A percentile compares a stretch with the other conserved stretches of the same genome.
Conservation (phyloP, 2,888 invertebrate genomes). For the Deilephila porcellus region DNA sequence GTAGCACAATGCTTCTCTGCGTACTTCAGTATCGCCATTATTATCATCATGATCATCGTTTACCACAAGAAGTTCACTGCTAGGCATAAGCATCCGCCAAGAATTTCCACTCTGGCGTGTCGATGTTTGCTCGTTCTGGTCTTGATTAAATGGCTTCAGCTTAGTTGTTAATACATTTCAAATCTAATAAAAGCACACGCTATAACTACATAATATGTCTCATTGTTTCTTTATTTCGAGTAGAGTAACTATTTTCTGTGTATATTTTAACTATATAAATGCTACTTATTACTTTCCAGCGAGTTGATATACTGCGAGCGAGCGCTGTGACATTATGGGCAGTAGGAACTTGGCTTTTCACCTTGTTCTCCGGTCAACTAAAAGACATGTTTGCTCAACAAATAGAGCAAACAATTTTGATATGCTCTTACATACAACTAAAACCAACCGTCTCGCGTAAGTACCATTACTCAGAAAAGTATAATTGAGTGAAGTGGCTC, state of each 20-base stretch:
- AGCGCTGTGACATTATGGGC: conserved; percentile 55
- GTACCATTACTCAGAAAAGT: conserved; percentile 26
- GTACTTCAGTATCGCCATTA: too few relatives aligned
- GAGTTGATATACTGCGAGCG: conserved; percentile 50
- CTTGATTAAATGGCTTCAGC: too few relatives aligned
- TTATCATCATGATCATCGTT: too few relatives aligned
- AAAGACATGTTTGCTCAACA: conserved; percentile 59
- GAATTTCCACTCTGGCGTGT: too few relatives aligned
- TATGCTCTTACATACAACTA: conserved; percentile 65
- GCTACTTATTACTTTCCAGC: conserved; percentile 41
- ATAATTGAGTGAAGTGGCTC: too few relatives aligned
- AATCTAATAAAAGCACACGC: too few relatives aligned
- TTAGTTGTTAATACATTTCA: too few relatives aligned
- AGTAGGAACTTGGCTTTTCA: conserved; percentile 52
- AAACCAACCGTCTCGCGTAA: conserved; percentile 58
- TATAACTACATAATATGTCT: not conserved
- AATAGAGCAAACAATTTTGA: conserved; percentile 62
- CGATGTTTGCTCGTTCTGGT: too few relatives aligned
- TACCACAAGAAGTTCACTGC: too few relatives aligned
- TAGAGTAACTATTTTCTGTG: not conserved
- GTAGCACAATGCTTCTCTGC: not conserved
- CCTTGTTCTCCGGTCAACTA: conserved; percentile 43
- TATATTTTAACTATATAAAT: not conserved
- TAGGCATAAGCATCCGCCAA: too few relatives aligned
- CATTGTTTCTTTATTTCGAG: not conserved